Evolutionary conservation across 1,140 invertebrate species (phyloP).

Genomic region (Phenacoccus solenopsis): DNA sequence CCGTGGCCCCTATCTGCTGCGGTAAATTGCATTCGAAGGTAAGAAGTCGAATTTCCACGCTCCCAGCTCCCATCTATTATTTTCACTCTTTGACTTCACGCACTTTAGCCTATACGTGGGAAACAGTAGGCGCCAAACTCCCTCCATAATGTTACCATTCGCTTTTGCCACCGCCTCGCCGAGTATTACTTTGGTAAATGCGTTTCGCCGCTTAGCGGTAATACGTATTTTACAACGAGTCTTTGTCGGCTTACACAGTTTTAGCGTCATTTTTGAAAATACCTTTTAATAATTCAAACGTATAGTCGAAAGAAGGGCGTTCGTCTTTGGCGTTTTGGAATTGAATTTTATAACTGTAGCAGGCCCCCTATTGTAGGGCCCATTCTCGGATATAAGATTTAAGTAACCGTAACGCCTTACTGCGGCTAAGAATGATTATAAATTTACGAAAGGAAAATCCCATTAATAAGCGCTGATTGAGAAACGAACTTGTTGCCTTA

Average conservation of each 20-base stretch:
- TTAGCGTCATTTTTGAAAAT: background rate
- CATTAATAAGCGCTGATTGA: too few species aligned
- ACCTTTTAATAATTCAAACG: background rate
- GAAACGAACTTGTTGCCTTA: background rate
- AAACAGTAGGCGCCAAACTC: too few species aligned
- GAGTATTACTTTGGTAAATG: background rate
- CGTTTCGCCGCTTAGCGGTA: background rate
- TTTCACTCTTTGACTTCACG: background rate
- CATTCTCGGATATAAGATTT: background rate
- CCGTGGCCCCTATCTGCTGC: too few species aligned
- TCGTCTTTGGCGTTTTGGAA: too few species aligned
- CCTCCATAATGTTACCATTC: too few species aligned
- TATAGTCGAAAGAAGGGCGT: too few species aligned
- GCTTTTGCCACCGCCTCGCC: too few species aligned
- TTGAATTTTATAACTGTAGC: too few species aligned
- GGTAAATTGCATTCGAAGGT: background rate
- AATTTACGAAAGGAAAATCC: too few species aligned
- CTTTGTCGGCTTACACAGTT: background rate
- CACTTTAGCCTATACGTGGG: too few species aligned
- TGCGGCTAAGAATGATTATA: too few species aligned
- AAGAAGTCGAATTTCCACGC: background rate
- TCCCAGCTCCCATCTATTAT: background rate
- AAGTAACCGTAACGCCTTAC: background rate
- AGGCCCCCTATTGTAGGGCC: too few species aligned
- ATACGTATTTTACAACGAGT: background rate